These are phyloP conservation scores for Drosophila peninsularis DNA, from an alignment of 2,888 invertebrate genomes.

Conservation along the genomic window DNA sequence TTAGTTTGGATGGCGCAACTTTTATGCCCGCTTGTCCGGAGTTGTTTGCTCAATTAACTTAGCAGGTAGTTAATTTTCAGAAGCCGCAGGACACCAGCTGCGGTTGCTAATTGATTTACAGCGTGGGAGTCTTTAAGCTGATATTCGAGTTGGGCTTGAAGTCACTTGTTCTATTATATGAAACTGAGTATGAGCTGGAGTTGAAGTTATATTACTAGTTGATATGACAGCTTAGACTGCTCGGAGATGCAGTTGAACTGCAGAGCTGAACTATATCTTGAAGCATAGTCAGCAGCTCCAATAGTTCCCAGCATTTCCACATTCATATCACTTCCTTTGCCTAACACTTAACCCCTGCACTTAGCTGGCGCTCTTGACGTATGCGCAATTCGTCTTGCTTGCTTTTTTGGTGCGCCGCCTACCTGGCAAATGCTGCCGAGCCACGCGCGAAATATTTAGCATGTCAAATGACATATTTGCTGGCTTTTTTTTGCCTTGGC, in stretches of 20 bases:
- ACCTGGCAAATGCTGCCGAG: slow-evolving; percentile 52
- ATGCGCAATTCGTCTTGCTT: slow-evolving; percentile 38
- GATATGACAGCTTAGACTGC: too few relatives aligned
- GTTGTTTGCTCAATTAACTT: slow-evolving; percentile 83
- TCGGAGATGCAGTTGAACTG: too few relatives aligned
- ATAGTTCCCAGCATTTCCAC: neutral
- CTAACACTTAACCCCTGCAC: neutral
- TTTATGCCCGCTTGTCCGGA: slow-evolving; percentile 63
- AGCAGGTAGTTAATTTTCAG: slow-evolving; percentile 83
- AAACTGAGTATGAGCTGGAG: too few relatives aligned
- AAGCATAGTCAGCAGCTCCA: neutral
- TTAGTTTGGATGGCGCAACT: slow-evolving; percentile 65
- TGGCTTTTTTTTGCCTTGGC: slow-evolving; percentile 44
- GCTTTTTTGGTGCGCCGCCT: slow-evolving; percentile 23
- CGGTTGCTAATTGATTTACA: slow-evolving; percentile 75
- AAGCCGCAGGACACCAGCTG: slow-evolving; percentile 57
- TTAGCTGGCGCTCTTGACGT: slow-evolving; percentile 44
- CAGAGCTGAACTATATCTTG: too few relatives aligned
- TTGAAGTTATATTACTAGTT: too few relatives aligned
- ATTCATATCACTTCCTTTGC: neutral
- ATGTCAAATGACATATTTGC: slow-evolving; percentile 82
- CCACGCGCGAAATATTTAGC: slow-evolving; percentile 74
- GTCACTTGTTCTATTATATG: too few relatives aligned
- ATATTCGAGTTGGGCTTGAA: slow-evolving; percentile 43
- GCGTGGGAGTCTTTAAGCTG: slow-evolving; percentile 27